Evolutionary conservation across 2,797 vertebrate genomes (phyloP).

Genomic region (Artibeus jamaicensis): DNA sequence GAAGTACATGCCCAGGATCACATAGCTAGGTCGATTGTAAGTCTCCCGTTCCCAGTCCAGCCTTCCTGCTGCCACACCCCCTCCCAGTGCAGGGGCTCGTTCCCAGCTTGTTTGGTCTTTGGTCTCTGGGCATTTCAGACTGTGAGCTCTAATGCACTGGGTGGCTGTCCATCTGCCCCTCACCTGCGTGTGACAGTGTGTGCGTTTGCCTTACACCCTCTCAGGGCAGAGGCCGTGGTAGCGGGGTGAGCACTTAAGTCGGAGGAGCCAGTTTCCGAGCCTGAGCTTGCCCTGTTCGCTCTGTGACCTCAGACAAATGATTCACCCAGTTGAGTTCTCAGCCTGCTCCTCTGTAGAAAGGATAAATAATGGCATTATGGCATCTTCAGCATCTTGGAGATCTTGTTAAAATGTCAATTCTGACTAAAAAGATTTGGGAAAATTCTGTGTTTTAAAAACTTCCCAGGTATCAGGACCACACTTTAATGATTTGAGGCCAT

Average conservation of each 20-base stretch:
- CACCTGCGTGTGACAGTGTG: fast-evolving
- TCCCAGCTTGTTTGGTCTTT: neutral
- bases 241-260: neutral
- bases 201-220: neutral
- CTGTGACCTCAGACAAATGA: neutral
- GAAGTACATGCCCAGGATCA: neutral
- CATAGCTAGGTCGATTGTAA: neutral
- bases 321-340: neutral
- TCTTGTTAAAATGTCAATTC: neutral
- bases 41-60: neutral
- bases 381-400: neutral
- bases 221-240: neutral
- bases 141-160: neutral
- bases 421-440: neutral
- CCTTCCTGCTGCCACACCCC: fast-evolving
- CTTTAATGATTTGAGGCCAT: neutral
- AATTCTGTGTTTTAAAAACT: neutral
- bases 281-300: neutral
- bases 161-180: no score
- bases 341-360: neutral
- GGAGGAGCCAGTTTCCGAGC: neutral
- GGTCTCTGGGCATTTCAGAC: neutral
- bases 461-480: neutral
- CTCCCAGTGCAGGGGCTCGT: neutral
- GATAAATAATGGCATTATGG: neutral